Evolutionary conservation across 2,888 invertebrate genomes (phyloP).

Genomic region (Cinara cedri): DNA sequence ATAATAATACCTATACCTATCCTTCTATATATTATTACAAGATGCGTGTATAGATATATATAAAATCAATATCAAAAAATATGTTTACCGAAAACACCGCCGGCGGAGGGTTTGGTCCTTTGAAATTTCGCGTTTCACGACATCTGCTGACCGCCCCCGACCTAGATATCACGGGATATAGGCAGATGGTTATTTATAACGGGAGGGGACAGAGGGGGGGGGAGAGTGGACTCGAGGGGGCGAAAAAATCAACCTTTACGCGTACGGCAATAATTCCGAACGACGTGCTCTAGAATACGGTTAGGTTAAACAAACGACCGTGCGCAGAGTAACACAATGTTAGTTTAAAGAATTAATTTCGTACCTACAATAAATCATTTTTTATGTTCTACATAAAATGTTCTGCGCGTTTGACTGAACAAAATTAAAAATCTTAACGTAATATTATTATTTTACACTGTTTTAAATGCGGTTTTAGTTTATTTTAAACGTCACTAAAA

Average conservation of each 20-base stretch:
- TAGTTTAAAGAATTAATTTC: background rate
- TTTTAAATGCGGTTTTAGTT: too few species aligned
- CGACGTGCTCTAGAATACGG: slow-evolving; percentile 29
- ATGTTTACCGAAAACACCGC: slow-evolving; percentile 45
- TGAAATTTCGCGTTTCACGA: slow-evolving; percentile 46
- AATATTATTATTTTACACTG: too few species aligned
- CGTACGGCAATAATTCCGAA: slow-evolving; percentile 28
- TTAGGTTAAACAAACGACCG: background rate
- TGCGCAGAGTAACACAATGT: background rate
- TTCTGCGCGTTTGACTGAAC: too few species aligned
- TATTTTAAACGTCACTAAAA: too few species aligned
- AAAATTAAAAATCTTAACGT: too few species aligned
- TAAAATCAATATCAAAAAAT: slow-evolving; percentile 43
- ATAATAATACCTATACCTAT: slow-evolving; percentile 23
- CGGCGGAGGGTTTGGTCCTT: slow-evolving; percentile 15
- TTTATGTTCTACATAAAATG: too few species aligned
- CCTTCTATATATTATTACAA: too few species aligned
- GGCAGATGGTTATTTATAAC: slow-evolving; percentile 36
- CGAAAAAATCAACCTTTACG: slow-evolving; percentile 51
- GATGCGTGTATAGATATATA: slow-evolving; percentile 7
- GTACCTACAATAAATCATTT: background rate
- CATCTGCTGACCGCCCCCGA: slow-evolving; percentile 54
- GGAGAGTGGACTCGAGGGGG: too few species aligned
- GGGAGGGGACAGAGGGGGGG: too few species aligned
- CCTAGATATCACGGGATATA: slow-evolving; percentile 39